Base-by-base conservation (phyloP, 2,797 vertebrate species). In the Alcedo quadribrachys region DNA sequence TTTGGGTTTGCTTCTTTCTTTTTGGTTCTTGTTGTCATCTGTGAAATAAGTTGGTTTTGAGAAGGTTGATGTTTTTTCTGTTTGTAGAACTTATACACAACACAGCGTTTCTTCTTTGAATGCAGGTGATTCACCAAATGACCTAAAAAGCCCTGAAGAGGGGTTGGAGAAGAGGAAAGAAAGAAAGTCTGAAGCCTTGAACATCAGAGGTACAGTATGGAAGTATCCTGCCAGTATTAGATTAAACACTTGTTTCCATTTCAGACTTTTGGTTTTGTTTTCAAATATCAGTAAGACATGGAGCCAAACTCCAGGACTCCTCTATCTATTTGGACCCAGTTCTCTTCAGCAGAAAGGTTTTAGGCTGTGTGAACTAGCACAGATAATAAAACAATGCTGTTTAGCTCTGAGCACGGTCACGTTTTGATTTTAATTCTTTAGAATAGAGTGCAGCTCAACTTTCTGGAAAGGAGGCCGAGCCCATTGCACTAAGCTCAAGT, bases 71-170 rank as follows among this genome's bases (percentile, higher is more conserved):
- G 90, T 97, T 97, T 95, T 97, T 98, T 98, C 95, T 97, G 92
- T 97, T 98, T 97, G 96, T 98, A 98, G 97, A 98, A 96, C 96
- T 97, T 94, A 97, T 98, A 98, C 98, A 98, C 98, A 98, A 98
- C 98, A 98, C 97, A 96, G 97, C 95, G 96, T 98, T 97, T 98
- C 97, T 98, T 98, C 97, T 98, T 98, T 98, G 98, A 98, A 98
- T 97, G 97, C 97, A 98, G 98, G 98, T 98, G 97, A 97, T 80
- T 76, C 96, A 46, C 69, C 97, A 89, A 97, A 94, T 58, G 86
- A 79, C 73, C 96, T 92, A 94, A 95, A 91, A 70, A 80, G 96
- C 65, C 91, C 93, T 37, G 84, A 95, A 62, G 94, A 96, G 79
- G 91, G 96, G 85, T 60, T 4, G 22, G 40, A 30, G 69, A 86